phyloP scores from a whole-genome alignment of 2,113 vertebrate species.

The Cebidichthys violaceus region DNA sequence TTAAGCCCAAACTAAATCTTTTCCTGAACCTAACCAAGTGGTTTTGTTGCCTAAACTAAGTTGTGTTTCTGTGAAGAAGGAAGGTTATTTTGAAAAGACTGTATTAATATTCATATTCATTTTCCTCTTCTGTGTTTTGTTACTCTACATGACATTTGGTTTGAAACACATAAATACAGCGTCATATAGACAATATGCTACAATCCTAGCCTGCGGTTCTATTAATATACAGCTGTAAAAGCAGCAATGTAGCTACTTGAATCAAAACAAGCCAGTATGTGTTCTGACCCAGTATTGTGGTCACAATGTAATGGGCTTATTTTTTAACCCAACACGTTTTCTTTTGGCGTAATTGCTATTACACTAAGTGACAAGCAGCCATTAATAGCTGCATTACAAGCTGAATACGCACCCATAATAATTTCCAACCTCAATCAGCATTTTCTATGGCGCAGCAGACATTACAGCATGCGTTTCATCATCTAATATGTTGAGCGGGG shows the following conservation, averaged over 20 bases:
- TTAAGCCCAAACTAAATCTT: no score
- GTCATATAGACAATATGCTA: not conserved
- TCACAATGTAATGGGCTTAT: conserved; percentile 12
- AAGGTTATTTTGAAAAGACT: no score
- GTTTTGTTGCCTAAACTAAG: no score
- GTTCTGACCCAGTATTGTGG: conserved; percentile 4
- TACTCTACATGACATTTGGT: not conserved
- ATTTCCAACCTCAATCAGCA: conserved; percentile 25
- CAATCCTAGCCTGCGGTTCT: not conserved
- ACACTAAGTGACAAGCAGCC: conserved; percentile 11
- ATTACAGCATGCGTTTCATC: conserved; percentile 6
- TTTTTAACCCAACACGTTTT: conserved; percentile 9
- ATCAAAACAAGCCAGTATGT: not conserved
- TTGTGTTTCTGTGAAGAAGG: no score
- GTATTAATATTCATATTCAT: no score
- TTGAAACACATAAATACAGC: not conserved
- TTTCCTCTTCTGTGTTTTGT: not conserved
- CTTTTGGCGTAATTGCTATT: not conserved
- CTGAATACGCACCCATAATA: conserved; percentile 24
- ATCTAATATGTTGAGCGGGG: not conserved
- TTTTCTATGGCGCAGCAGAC: conserved; percentile 12
- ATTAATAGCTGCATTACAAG: conserved; percentile 10
- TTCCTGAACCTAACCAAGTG: no score
- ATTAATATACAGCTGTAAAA: conserved; percentile 15
- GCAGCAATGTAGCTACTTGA: not conserved